Conservation (phyloP, 1,140 invertebrate genomes). For the Zelostemma sp. region DNA sequence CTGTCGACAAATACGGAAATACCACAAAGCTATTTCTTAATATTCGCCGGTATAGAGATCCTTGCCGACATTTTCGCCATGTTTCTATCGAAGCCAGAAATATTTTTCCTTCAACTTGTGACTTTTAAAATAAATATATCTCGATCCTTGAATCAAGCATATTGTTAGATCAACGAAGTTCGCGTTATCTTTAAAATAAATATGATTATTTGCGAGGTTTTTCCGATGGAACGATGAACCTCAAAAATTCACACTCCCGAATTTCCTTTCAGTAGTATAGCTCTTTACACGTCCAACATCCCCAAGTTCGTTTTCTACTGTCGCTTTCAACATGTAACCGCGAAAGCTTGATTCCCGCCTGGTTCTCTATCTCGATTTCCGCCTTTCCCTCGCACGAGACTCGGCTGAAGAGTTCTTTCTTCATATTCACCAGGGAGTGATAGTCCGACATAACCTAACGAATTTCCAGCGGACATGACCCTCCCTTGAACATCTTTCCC, state of each 20-base stretch:
- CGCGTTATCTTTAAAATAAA: too few relatives aligned
- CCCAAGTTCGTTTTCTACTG: background rate
- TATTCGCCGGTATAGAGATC: slow-evolving; percentile 59
- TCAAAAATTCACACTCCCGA: background rate
- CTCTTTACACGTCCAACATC: background rate
- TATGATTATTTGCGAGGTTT: background rate
- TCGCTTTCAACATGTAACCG: slow-evolving; percentile 1
- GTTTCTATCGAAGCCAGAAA: background rate
- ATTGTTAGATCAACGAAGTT: too few relatives aligned
- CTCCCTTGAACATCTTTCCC: slow-evolving; percentile 23
- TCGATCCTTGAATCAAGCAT: too few relatives aligned
- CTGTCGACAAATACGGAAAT: slow-evolving; percentile 62
- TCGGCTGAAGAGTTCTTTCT: slow-evolving; percentile 58
- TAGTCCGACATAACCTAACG: slow-evolving; percentile 65
- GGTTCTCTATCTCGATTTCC: slow-evolving; percentile 31
- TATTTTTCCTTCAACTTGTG: background rate
- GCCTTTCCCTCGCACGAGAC: slow-evolving; percentile 22
- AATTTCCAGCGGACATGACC: slow-evolving; percentile 56
- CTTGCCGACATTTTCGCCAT: background rate
- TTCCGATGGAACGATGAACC: background rate
- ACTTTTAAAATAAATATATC: background rate
- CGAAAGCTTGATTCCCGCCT: slow-evolving; percentile 19
- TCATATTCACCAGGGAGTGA: slow-evolving; percentile 68
- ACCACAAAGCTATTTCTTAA: slow-evolving; percentile 64
- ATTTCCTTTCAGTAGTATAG: background rate